A percentile compares a stretch with the other conserved stretches of the same genome.
Evolutionary conservation across 2,888 invertebrate species (phyloP).

Genomic region (Panorpa germanica): DNA sequence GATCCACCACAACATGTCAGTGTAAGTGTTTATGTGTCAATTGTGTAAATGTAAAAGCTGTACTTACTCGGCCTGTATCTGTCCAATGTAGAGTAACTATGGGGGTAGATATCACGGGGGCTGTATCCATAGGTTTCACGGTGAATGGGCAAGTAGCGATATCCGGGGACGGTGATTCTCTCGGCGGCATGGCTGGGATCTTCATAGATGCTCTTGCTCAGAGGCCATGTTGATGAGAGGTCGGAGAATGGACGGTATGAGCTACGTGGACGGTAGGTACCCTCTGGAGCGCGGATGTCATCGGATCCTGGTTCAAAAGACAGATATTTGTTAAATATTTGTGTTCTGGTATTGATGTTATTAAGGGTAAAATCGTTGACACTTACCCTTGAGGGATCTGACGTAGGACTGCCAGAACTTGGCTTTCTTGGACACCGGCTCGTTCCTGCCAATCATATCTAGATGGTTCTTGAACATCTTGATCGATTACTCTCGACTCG

Average conservation of each 20-base stretch:
- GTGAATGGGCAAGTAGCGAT: conserved; percentile 80
- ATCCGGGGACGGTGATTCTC: conserved; percentile 72
- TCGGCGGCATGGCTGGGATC: conserved; percentile 64
- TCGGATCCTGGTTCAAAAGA: conserved; percentile 48
- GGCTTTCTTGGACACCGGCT: conserved; percentile 80
- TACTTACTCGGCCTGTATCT: conserved; percentile 77
- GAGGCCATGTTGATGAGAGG: conserved; percentile 52
- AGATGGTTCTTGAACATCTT: conserved; percentile 83
- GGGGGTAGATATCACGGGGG: conserved; percentile 71
- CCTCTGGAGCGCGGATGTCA: conserved; percentile 77
- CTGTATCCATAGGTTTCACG: conserved; percentile 81
- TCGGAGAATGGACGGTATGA: conserved; percentile 58
- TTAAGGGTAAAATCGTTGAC: conserved; percentile 2
- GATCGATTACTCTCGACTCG: conserved; percentile 51
- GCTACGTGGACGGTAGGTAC: conserved; percentile 43
- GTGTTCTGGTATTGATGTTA: conserved; percentile 4
- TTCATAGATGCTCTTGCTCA: conserved; percentile 73
- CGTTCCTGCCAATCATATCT: conserved; percentile 87
- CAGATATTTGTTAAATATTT: conserved; percentile 1
- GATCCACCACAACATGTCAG: background rate
- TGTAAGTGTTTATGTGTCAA: background rate
- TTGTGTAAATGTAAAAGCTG: background rate
- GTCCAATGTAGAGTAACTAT: conserved; percentile 58
- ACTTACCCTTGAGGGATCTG: conserved; percentile 75
- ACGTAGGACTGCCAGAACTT: conserved; percentile 89